Conservation (phyloP, 2,797 vertebrate genomes). For the Sebastes iracundus region DNA sequence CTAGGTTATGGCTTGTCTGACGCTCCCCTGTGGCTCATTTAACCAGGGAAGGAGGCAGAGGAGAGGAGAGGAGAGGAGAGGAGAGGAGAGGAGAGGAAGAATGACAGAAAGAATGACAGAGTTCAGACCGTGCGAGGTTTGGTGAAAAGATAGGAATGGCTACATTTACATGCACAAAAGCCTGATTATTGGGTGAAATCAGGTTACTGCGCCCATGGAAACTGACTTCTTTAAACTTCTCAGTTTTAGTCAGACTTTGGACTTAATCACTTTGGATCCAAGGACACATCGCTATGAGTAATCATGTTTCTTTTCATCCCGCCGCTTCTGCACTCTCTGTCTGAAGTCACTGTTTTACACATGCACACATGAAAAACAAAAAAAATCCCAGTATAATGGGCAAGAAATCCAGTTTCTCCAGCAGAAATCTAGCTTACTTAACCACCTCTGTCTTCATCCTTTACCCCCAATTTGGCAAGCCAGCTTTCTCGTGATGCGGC, state of each 20-base stretch:
- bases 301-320: constrained; percentile 13
- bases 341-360: background rate
- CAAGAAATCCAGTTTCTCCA: background rate
- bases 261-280: background rate
- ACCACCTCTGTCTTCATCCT: constrained; percentile 6
- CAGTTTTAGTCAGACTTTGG: background rate
- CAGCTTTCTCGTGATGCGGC: constrained; percentile 18
- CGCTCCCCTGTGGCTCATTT: constrained; percentile 77
- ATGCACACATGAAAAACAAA: background rate
- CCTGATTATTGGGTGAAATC: background rate
- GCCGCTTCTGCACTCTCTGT: background rate
- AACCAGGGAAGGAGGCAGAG: constrained; percentile 45
- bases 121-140: background rate
- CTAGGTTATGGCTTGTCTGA: constrained; percentile 68
- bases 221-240: constrained; percentile 17
- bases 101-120: background rate
- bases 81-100: constrained; percentile 30
- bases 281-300: constrained; percentile 3
- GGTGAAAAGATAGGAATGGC: background rate
- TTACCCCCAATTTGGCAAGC: background rate
- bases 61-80: constrained; percentile 11
- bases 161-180: constrained; percentile 16
- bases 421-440: background rate
- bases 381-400: background rate
- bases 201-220: background rate